A percentile compares a stretch with the other conserved stretches of the same genome.
These are phyloP conservation scores for Drosophila multiciliata DNA, from an alignment of 2,888 invertebrate species.

Conservation along the genomic window DNA sequence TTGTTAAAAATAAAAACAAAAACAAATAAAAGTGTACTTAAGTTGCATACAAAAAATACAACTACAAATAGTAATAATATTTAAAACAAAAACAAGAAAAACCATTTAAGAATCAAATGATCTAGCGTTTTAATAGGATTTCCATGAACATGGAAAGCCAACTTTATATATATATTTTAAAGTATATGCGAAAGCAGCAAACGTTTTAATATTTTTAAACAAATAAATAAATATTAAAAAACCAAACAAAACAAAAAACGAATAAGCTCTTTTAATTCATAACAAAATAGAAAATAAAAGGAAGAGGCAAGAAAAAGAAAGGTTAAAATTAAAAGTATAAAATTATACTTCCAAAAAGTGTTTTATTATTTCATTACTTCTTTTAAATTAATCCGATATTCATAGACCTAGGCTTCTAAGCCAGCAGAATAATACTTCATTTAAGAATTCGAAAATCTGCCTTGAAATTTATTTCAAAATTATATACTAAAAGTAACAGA, in stretches of 20 bases:
- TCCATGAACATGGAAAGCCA: conserved; percentile 46
- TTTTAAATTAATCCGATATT: too few species aligned
- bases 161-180: conserved; percentile 36
- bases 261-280: background rate
- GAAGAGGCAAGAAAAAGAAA: background rate
- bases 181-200: conserved; percentile 19
- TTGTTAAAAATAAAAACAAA: conserved; percentile 24
- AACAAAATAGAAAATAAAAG: background rate
- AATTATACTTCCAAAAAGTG: background rate
- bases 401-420: too few species aligned
- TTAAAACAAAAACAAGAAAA: conserved; percentile 14
- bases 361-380: background rate
- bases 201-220: conserved; percentile 54
- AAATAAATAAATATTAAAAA: conserved; percentile 30
- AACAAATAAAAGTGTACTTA: conserved; percentile 67
- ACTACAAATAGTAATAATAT: conserved; percentile 9
- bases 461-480: background rate
- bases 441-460: too few species aligned
- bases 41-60: conserved; percentile 39
- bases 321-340: background rate
- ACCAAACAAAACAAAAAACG: background rate
- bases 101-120: conserved; percentile 36
- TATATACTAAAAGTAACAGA: background rate
- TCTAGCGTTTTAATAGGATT: conserved; percentile 48
- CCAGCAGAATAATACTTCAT: too few species aligned